Evolutionary conservation across 2,888 invertebrate species (phyloP), one percentile per base, ranked within the genome.

Genomic region (Caenorhabditis japonica): DNA sequence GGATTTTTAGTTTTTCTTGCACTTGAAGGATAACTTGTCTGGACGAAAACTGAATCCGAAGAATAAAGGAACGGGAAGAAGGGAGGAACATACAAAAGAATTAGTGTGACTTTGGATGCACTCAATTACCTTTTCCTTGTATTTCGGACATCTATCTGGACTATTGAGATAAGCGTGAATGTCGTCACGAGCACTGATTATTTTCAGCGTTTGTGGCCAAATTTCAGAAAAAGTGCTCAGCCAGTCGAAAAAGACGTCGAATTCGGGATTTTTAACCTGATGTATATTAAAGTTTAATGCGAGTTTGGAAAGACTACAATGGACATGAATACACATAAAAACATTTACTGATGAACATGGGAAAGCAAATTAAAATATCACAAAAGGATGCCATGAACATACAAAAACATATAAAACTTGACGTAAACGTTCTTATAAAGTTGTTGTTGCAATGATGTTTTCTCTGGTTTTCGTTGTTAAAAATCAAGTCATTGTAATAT

Each of bases 141-240:
- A 86, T 70, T 80, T 85, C 34, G 84, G 84, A 36, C 72, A 75
- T 21, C 83, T 79, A 49, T 85, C 84, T 4, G 84, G 76, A 53
- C 76, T 79, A 51, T 82, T 82, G 23, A 86, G 66, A 39, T 87
- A 75, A 1, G 80, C 62, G 59, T 86, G 82, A 55, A 86, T 77
- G 64, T 86, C 86, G 27, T 86, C 86, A 41, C 79, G 76, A 44
- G 77, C 77, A 53, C 75, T 81, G 33, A 25, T 38, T n/a, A 13
- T 13, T 8, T 49, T 33, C 5, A 47, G 38, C 5, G 36, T 43
- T 17, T 64, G 49, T 73, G 80, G 27, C 81, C 81, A 83, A 79
- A 82, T 34, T 75, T 82, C 43, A 62, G 58, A 33, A 81, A 82
- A 34, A 77, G 84, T 27, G 79, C 74, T 52, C 72, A 77, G 47